Evolutionary conservation across 2,888 invertebrate species (phyloP).

Genomic region (Rapana venosa): DNA sequence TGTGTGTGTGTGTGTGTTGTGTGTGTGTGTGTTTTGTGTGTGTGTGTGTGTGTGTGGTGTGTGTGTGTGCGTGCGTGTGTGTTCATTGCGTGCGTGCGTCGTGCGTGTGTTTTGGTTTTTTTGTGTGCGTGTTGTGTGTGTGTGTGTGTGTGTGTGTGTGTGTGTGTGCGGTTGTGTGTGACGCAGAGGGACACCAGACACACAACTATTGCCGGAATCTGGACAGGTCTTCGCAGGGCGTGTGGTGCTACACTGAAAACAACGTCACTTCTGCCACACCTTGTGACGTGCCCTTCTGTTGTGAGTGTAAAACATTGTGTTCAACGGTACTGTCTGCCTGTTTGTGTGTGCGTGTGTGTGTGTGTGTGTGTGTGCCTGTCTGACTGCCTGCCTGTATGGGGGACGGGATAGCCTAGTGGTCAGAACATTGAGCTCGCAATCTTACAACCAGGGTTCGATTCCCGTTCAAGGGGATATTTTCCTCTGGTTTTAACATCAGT

Average conservation of each 20-base stretch:
- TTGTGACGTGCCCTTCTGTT: not conserved
- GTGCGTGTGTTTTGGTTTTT: not conserved
- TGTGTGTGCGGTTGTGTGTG: not conserved
- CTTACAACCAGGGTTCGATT: too few relatives aligned
- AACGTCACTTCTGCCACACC: not conserved
- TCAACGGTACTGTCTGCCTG: too few relatives aligned
- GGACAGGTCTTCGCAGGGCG: not conserved
- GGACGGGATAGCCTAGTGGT: too few relatives aligned
- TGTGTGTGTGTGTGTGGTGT: conserved; percentile 18
- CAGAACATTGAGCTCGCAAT: too few relatives aligned
- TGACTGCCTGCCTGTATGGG: not conserved
- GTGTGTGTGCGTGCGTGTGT: conserved; percentile 5
- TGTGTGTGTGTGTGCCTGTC: too few relatives aligned
- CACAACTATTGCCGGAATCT: not conserved
- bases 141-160: not conserved
- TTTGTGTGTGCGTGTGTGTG: too few relatives aligned
- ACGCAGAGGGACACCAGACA: not conserved
- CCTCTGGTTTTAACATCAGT: too few relatives aligned
- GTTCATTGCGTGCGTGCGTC: not conserved
- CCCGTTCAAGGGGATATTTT: too few relatives aligned
- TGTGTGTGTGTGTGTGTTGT: too few relatives aligned
- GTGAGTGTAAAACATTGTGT: not conserved
- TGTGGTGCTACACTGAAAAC: not conserved
- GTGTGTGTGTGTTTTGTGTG: conserved; percentile 1
- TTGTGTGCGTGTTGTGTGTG: not conserved